Evolutionary conservation across 2,888 invertebrate genomes (phyloP).

Genomic region (Stegana nigrithorax): DNA sequence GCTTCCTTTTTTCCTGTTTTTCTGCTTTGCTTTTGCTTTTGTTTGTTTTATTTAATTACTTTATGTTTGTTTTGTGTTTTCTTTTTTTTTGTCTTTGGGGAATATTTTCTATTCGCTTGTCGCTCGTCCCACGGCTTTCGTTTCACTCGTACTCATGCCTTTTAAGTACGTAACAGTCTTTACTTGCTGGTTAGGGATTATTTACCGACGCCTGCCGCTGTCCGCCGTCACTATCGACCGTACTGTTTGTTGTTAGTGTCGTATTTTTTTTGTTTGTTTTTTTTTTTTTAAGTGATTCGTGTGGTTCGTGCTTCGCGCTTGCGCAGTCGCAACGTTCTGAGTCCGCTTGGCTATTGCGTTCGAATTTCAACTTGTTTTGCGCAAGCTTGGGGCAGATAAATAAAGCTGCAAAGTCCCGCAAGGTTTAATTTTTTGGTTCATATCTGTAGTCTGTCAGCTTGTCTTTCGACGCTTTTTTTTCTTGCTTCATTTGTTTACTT

Average conservation of each 20-base stretch:
- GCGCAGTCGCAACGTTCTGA: slow-evolving; percentile 64
- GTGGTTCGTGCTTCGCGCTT: slow-evolving; percentile 57
- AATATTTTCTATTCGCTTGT: neutral
- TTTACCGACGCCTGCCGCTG: too few species aligned
- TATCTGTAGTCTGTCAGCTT: neutral
- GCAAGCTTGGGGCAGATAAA: slow-evolving; percentile 26
- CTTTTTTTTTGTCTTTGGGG: neutral
- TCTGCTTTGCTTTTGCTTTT: neutral
- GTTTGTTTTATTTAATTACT: neutral
- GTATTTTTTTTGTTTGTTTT: neutral
- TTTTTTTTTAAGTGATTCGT: slow-evolving; percentile 23
- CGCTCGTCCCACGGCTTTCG: too few species aligned
- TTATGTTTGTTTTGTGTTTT: neutral
- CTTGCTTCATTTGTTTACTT: neutral
- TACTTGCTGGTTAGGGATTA: too few species aligned
- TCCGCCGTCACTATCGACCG: too few species aligned
- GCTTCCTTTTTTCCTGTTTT: too few species aligned
- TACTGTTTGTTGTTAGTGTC: neutral
- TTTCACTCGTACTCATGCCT: too few species aligned
- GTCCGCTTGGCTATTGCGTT: slow-evolving; percentile 48
- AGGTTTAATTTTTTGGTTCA: neutral
- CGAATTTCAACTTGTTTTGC: slow-evolving; percentile 51
- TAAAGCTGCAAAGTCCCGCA: slow-evolving; percentile 27
- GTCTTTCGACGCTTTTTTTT: too few species aligned
- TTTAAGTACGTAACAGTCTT: too few species aligned